Percentiles rank a stretch among this genome's conserved stretches.
These are phyloP conservation scores for Folsomia manolachei DNA, from an alignment of 2,888 invertebrate genomes.

Conservation along the genomic window DNA sequence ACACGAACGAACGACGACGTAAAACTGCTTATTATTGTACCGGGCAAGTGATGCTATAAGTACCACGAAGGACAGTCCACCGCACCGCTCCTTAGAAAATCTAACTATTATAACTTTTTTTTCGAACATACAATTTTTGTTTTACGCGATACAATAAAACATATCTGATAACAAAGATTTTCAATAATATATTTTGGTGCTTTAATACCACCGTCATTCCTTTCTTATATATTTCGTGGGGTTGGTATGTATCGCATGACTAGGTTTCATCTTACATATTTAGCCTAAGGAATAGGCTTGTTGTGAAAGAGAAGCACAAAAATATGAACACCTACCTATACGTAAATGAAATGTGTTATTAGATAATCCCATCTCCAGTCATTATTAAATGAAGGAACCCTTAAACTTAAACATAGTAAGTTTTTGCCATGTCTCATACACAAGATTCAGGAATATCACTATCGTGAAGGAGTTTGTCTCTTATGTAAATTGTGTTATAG, in stretches of 20 bases:
- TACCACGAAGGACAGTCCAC: no score
- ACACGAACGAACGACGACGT: background rate
- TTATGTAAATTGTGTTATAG: constrained; percentile 50
- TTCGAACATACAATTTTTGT: background rate
- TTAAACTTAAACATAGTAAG: constrained; percentile 19
- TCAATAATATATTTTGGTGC: background rate
- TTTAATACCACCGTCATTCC: no score
- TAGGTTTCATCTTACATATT: background rate
- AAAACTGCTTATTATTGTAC: constrained; percentile 11
- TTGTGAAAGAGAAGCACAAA: background rate
- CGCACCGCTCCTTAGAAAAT: background rate
- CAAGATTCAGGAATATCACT: constrained; percentile 51
- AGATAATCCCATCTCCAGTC: no score
- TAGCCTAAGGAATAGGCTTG: background rate
- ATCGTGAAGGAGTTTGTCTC: constrained; percentile 50
- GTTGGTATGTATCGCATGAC: no score
- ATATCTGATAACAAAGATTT: background rate
- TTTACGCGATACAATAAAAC: background rate
- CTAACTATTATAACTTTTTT: constrained; percentile 16
- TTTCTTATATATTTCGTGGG: no score
- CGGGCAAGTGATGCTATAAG: constrained; percentile 11
- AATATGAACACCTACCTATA: background rate
- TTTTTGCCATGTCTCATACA: constrained; percentile 40
- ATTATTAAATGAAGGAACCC: background rate
- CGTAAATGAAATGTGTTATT: background rate